A percentile compares a stretch with the other conserved stretches of the same genome.
Conservation (phyloP, 2,113 vertebrate genomes). For the Semicossyphus pulcher region DNA sequence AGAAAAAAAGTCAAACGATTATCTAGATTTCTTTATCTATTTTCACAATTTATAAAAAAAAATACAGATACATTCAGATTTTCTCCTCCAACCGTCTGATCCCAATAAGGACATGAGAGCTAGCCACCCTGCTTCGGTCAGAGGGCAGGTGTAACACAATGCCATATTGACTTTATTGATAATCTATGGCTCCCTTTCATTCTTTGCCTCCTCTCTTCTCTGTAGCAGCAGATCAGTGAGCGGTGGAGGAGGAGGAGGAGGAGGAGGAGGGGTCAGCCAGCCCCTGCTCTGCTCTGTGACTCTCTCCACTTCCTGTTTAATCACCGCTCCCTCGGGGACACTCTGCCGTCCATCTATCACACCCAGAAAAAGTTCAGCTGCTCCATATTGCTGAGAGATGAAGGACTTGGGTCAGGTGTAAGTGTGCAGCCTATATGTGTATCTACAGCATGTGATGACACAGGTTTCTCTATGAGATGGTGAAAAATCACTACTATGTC, state of each 20-base stretch:
- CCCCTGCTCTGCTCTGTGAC: slow-evolving; percentile 56
- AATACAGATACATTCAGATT: slow-evolving; percentile 25
- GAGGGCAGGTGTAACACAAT: slow-evolving; percentile 75
- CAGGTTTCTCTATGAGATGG: not conserved
- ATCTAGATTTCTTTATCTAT: not conserved
- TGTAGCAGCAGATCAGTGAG: slow-evolving; percentile 73
- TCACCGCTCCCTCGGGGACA: slow-evolving; percentile 69
- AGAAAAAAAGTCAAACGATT: slow-evolving; percentile 17
- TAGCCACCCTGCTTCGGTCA: slow-evolving; percentile 73
- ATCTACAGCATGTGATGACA: slow-evolving; percentile 2
- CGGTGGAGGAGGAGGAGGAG: slow-evolving; percentile 32
- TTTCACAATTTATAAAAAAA: not conserved
- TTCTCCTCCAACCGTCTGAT: slow-evolving; percentile 18
- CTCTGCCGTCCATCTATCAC: slow-evolving; percentile 73
- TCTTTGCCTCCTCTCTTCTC: slow-evolving; percentile 60
- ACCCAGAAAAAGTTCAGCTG: slow-evolving; percentile 70
- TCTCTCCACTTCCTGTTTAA: slow-evolving; percentile 78
- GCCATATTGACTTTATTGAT: slow-evolving; percentile 76
- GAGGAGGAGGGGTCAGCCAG: slow-evolving; percentile 57
- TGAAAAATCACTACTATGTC: too few relatives aligned
- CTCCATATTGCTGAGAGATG: slow-evolving; percentile 61
- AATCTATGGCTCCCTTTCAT: slow-evolving; percentile 75
- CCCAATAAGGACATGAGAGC: slow-evolving; percentile 53
- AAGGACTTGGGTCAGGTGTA: slow-evolving; percentile 55
- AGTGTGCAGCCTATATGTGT: not conserved